These are phyloP conservation scores for Cercopithecus mona DNA, from an alignment of 2,113 vertebrate genomes.

Conservation along the genomic window DNA sequence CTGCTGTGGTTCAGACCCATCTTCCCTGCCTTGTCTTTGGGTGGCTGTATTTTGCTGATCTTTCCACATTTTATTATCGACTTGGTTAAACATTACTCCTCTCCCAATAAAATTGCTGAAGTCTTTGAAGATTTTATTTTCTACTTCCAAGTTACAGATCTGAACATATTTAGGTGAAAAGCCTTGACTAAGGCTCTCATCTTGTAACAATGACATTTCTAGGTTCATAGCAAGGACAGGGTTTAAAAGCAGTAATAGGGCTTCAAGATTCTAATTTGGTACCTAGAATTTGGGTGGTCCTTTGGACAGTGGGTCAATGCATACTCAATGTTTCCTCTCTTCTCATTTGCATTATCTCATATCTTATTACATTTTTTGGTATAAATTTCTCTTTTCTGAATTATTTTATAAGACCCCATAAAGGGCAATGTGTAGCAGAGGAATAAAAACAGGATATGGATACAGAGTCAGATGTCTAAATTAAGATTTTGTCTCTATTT, in stretches of 20 bases:
- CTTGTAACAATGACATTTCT: conserved; percentile 10
- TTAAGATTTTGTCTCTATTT: not conserved
- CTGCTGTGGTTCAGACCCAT: conserved; percentile 42
- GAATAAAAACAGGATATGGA: not conserved
- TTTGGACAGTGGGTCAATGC: not conserved
- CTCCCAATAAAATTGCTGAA: conserved; percentile 51
- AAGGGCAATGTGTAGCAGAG: not conserved
- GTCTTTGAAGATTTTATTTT: conserved; percentile 71
- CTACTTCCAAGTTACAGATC: conserved; percentile 42
- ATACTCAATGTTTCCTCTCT: not conserved
- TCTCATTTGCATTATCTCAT: not conserved
- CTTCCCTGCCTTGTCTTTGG: conserved; percentile 42
- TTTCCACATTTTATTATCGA: conserved; percentile 59
- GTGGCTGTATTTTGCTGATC: conserved; percentile 34
- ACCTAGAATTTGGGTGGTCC: conserved; percentile 15
- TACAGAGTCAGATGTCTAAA: not conserved
- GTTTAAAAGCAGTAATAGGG: conserved; percentile 9
- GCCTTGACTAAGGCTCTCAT: not conserved
- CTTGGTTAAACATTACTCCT: conserved; percentile 75
- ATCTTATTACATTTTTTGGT: not conserved
- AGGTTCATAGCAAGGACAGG: conserved; percentile 34
- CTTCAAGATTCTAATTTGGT: not conserved
- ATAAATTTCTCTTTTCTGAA: conserved; percentile 3
- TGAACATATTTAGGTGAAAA: conserved; percentile 40
- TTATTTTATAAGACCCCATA: not conserved